Conservation (phyloP, 2,113 vertebrate genomes). For the Notechis scutatus region DNA sequence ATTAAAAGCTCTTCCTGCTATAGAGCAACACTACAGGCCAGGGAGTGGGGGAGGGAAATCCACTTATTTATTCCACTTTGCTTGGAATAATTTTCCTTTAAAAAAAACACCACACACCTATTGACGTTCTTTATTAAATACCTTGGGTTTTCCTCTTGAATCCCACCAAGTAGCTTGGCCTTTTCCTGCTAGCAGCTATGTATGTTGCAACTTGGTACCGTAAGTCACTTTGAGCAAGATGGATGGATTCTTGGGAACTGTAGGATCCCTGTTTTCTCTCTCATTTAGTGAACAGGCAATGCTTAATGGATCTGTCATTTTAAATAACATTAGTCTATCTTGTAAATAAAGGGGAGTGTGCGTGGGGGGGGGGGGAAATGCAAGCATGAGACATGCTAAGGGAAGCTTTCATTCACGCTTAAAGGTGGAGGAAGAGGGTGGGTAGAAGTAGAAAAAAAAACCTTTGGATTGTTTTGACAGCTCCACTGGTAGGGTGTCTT, state of each 20-base stretch:
- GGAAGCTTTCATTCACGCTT: conserved; percentile 11
- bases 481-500: not conserved
- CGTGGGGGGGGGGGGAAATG: not conserved
- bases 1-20: conserved; percentile 80
- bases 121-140: conserved; percentile 57
- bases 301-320: conserved; percentile 60
- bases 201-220: conserved; percentile 60
- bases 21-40: conserved; percentile 75
- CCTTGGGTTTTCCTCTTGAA: conserved; percentile 38
- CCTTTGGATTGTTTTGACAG: not conserved
- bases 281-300: conserved; percentile 64
- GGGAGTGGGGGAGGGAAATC: conserved; percentile 61
- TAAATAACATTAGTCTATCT: conserved; percentile 45
- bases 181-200: conserved; percentile 51
- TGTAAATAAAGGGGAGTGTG: conserved; percentile 37
- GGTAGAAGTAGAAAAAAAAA: not conserved
- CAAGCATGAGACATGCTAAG: conserved; percentile 35
- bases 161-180: conserved; percentile 36
- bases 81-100: conserved; percentile 62
- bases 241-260: conserved; percentile 63
- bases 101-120: conserved; percentile 23
- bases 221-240: conserved; percentile 63
- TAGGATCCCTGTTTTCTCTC: conserved; percentile 60
- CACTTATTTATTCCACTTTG: conserved; percentile 79
- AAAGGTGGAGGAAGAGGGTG: not conserved